A percentile compares a stretch with the other conserved stretches of the same genome.
These are phyloP conservation scores for Pterobdella sp. DNA, from an alignment of 2,888 invertebrate species.

Conservation along the genomic window DNA sequence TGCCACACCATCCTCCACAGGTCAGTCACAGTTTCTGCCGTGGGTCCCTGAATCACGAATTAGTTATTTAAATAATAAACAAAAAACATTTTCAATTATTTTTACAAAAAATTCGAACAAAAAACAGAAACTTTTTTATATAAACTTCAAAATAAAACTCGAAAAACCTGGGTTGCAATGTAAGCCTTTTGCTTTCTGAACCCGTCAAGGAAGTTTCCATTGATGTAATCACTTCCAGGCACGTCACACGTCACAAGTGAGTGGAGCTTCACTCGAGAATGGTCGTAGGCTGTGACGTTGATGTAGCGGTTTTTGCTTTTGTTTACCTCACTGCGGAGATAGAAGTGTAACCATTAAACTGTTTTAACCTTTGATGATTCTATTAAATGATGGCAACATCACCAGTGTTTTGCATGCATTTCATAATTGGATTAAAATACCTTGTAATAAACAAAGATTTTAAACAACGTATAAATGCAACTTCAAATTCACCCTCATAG, in stretches of 20 bases:
- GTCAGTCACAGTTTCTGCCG: constrained; percentile 92
- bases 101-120: neutral
- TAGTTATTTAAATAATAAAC: neutral
- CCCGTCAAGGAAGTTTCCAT: constrained; percentile 98
- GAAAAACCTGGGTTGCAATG: constrained; percentile 73
- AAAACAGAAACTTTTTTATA: neutral
- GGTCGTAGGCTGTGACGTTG: constrained; percentile 97
- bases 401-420: too few relatives aligned
- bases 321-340: constrained; percentile 65
- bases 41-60: constrained; percentile 65
- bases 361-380: too few relatives aligned
- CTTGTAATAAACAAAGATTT: too few relatives aligned
- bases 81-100: neutral
- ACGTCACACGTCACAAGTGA: constrained; percentile 56
- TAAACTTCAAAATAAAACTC: neutral
- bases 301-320: constrained; percentile 98
- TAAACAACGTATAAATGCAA: too few relatives aligned
- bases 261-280: constrained; percentile 57
- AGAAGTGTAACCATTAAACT: too few relatives aligned
- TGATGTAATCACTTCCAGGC: constrained; percentile 91
- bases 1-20: constrained; percentile 99
- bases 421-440: too few relatives aligned
- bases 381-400: too few relatives aligned
- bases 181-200: constrained; percentile 97
- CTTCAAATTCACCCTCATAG: too few relatives aligned